A percentile compares a stretch with the other conserved stretches of the same genome.
Conservation (phyloP, 2,888 invertebrate species). For the Phanerotoma sp. region DNA sequence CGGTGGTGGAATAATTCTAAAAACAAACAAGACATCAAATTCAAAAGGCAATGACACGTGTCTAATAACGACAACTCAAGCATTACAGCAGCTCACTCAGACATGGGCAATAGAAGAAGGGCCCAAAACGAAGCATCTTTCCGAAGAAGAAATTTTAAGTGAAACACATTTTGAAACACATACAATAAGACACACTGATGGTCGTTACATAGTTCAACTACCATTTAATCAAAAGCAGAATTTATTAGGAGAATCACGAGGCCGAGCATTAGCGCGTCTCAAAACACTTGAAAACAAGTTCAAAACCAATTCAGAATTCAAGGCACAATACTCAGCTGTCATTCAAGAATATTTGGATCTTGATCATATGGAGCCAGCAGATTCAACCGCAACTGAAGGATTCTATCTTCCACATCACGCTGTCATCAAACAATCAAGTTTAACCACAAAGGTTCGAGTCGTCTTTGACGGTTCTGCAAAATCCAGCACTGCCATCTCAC, state of each 20-base stretch:
- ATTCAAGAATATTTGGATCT: slow-evolving; percentile 21
- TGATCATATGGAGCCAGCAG: slow-evolving; percentile 12
- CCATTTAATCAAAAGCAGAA: slow-evolving; percentile 21
- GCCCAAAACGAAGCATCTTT: not conserved
- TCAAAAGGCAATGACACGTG: not conserved
- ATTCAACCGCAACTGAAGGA: slow-evolving; percentile 8
- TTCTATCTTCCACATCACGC: slow-evolving; percentile 33
- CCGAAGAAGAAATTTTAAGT: slow-evolving; percentile 8
- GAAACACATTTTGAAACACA: slow-evolving; percentile 18
- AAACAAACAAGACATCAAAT: not conserved
- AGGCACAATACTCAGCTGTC: slow-evolving; percentile 11
- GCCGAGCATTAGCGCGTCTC: slow-evolving; percentile 16
- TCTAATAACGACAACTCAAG: not conserved
- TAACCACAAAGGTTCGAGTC: slow-evolving; percentile 18
- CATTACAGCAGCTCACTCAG: not conserved
- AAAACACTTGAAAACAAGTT: slow-evolving; percentile 18
- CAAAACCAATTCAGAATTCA: slow-evolving; percentile 11
- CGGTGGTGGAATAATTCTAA: slow-evolving; percentile 5
- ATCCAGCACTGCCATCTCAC: slow-evolving; percentile 18
- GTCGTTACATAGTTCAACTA: slow-evolving; percentile 23
- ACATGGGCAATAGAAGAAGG: slow-evolving; percentile 3
- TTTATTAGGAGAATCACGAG: slow-evolving; percentile 11
- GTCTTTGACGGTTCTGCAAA: slow-evolving; percentile 23
- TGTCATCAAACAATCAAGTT: slow-evolving; percentile 16
- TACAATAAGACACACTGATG: not conserved